phyloP scores from a whole-genome alignment of 1,140 invertebrate genomes.

The Vollenhovia emeryi region DNA sequence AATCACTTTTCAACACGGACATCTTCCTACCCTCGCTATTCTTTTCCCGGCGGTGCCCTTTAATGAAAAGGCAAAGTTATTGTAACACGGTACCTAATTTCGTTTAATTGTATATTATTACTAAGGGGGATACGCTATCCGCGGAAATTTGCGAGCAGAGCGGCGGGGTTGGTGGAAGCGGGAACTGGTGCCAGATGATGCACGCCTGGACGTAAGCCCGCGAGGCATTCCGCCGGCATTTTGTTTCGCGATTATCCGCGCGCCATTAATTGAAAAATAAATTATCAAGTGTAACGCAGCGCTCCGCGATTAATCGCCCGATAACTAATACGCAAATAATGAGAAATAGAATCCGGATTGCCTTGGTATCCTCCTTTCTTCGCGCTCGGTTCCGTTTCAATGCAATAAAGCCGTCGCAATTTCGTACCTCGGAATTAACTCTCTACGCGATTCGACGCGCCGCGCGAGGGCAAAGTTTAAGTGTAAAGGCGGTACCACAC shows the following conservation, averaged over 20 bases:
- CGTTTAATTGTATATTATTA: slow-evolving; percentile 77
- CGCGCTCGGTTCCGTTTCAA: not conserved
- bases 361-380: slow-evolving; percentile 14
- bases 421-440: slow-evolving; percentile 45
- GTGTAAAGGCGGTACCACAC: slow-evolving; percentile 33
- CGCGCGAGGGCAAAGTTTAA: slow-evolving; percentile 46
- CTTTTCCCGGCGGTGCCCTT: slow-evolving; percentile 54
- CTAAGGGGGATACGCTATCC: slow-evolving; percentile 36
- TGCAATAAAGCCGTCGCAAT: slow-evolving; percentile 48
- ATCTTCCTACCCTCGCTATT: not conserved
- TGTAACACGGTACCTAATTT: slow-evolving; percentile 75
- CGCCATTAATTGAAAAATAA: slow-evolving; percentile 65
- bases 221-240: slow-evolving; percentile 33
- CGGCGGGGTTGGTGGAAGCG: not conserved
- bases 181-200: slow-evolving; percentile 3
- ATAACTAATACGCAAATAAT: slow-evolving; percentile 60
- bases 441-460: slow-evolving; percentile 32
- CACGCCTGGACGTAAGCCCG: slow-evolving; percentile 2
- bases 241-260: slow-evolving; percentile 36
- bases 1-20: slow-evolving; percentile 48
- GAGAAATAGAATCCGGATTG: slow-evolving; percentile 31
- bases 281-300: not conserved
- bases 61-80: slow-evolving; percentile 77
- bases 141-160: slow-evolving; percentile 64
- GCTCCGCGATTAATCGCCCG: slow-evolving; percentile 44